Evolutionary conservation across 2,888 invertebrate species (phyloP).

Genomic region (Hydrotaea cyrtoneurina): DNA sequence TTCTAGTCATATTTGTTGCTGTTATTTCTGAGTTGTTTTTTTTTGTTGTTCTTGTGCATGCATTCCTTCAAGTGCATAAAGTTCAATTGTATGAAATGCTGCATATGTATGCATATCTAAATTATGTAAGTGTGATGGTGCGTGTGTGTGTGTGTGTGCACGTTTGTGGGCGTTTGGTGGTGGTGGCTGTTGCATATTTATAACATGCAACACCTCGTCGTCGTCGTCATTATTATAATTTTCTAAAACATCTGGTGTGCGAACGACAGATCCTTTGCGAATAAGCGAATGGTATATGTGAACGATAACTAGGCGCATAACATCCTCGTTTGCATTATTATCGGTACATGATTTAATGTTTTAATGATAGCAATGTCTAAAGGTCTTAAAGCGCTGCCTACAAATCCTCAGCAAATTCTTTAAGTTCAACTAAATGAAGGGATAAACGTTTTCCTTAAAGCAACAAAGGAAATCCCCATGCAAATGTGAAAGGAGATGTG

Average conservation of each 20-base stretch:
- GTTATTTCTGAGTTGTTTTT: neutral
- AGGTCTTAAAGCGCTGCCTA: neutral
- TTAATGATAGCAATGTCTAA: conserved; percentile 1
- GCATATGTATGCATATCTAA: neutral
- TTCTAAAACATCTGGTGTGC: neutral
- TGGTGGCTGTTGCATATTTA: conserved; percentile 22
- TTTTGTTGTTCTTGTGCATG: neutral
- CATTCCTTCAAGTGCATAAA: conserved; percentile 18
- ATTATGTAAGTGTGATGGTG: neutral
- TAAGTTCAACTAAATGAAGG: too few relatives aligned
- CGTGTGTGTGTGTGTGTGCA: neutral
- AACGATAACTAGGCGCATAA: neutral
- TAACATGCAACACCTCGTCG: neutral
- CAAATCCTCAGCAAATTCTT: too few relatives aligned
- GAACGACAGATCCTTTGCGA: neutral
- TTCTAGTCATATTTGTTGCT: neutral
- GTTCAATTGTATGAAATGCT: conserved; percentile 42
- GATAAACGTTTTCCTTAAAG: too few relatives aligned
- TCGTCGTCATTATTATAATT: conserved; percentile 12
- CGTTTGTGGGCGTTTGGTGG: neutral
- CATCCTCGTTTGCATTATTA: neutral
- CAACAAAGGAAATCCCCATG: too few relatives aligned
- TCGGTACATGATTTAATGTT: neutral
- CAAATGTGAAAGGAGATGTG: too few relatives aligned
- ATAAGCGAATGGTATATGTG: too few relatives aligned